Evolutionary conservation across 2,888 invertebrate species (phyloP), one percentile per base, ranked within the genome.

Genomic region (Noctua pronuba): DNA sequence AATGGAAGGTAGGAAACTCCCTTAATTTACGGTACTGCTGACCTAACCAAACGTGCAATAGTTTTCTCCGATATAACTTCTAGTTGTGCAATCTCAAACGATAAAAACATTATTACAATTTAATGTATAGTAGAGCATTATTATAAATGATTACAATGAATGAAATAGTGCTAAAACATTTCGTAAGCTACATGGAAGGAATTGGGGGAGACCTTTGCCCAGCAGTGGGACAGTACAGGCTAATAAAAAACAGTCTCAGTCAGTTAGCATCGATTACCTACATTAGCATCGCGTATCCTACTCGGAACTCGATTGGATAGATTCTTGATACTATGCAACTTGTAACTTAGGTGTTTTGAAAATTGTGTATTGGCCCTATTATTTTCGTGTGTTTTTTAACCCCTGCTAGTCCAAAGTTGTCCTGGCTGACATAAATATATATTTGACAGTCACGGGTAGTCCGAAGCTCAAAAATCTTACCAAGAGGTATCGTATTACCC

Each of bases 241-340:
- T 41, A 11, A 41, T 41, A 41, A 41, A 41, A 41, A 41, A n/a
- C n/a, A n/a, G n/a, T n/a, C n/a, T n/a, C 2, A 28, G 18, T 66
- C 2, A 0, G 16, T 16, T 18, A n/a, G 7, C 24, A 62, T 68
- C 18, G 13, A 64, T n/a, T n/a, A n/a, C n/a, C n/a, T n/a, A n/a
- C n/a, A n/a, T n/a, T n/a, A n/a, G n/a, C n/a, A n/a, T n/a, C n/a
- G n/a, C n/a, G n/a, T n/a, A n/a, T 41, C 41, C 16, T 72, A 7
- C 2, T 16, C 1, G 18, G 18, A 31, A n/a, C 16, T 21, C 1
- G 21, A 7, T 21, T 24, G 16, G 16, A 24, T 44, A 62, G 2
- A 44, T 52, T 83, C 69, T 79, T 82, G 69, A 79, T 79, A 73
- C 62, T 64, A 7, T 64, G 38, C 18, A 41, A 35, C 31, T 52